Conservation (phyloP, 2,888 invertebrate genomes). For the Cyaniris semiargus region DNA sequence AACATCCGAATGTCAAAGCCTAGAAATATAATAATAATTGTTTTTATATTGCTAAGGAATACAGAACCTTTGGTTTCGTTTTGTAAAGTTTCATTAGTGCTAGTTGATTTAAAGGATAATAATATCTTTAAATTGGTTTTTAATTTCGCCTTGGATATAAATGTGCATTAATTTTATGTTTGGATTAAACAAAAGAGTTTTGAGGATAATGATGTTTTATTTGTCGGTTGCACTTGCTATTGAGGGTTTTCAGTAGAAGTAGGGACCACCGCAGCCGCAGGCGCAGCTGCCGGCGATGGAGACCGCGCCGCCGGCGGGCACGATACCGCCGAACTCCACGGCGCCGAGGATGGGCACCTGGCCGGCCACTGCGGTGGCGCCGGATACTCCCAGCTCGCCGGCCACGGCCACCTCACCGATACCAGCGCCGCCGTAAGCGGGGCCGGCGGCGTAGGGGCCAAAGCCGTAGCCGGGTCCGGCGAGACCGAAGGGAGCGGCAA, state of each 20-base stretch:
- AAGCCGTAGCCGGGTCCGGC: background rate
- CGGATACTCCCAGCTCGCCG: constrained; percentile 44
- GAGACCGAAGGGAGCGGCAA: background rate
- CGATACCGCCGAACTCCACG: constrained; percentile 49
- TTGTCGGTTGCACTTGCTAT: background rate
- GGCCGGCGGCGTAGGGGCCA: background rate
- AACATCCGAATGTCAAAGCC: no score
- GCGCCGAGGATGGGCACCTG: constrained; percentile 51
- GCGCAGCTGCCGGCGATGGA: constrained; percentile 44
- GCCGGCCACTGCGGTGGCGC: constrained; percentile 49
- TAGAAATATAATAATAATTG: no score
- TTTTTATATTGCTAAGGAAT: no score
- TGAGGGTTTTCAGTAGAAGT: constrained; percentile 15
- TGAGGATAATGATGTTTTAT: background rate
- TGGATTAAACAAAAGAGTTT: background rate
- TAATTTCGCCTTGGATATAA: background rate
- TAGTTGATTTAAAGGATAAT: background rate
- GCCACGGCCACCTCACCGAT: constrained; percentile 39
- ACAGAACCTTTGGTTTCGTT: background rate
- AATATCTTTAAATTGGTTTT: background rate
- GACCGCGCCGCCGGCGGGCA: constrained; percentile 38
- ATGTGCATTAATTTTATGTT: background rate
- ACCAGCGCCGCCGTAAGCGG: constrained; percentile 39
- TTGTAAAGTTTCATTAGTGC: background rate
- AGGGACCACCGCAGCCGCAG: constrained; percentile 44